Evolutionary conservation across 2,797 vertebrate genomes (phyloP), one percentile per base, ranked within the genome.

Genomic region (Pseudopleuronectes americanus): DNA sequence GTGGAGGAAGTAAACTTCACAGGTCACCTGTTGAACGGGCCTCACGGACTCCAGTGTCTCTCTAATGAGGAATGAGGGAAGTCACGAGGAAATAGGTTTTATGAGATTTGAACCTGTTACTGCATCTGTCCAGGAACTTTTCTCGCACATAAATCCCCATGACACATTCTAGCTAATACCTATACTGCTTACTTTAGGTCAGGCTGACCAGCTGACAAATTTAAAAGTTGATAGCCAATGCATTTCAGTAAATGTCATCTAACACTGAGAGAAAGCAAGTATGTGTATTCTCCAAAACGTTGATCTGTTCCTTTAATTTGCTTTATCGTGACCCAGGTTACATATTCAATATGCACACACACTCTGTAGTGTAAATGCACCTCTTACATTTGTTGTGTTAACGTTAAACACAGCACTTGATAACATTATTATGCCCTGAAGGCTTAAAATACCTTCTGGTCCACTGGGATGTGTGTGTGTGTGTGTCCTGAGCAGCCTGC

Each of bases 401-500:
- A 45, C 75, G 36, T 63, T 38, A 73, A 56, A 78, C 3, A 1
- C 36, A 33, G 63, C 26, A 53, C 51, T 68, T 13, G 36, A 66
- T 28, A 10, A 43, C 28, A 57, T 19, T 80, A 52, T 66, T 67
- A 24, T 66, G 80, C 22, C 33, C 21, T 4, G 6, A 48, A 70
- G 59, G 48, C 24, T 64, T 68, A 64, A 76, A 76, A 71, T 82
- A 68, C 68, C 67, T 69, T 69, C 64, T 63, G 38, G 17, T 49
- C 62, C 33, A 5, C 38, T 64, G 76, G 83, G 69, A 72, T 31
- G 13, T 67, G 72, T 26, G 26, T 67, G 72, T 26, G 26, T 70
- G 59, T 57, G 59, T 57, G 38, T 68, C 82, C 64, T 62, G 79
- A 89, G 87, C 83, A 83, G 77, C 71, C 78, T 63, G 49, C 73